Base-by-base conservation (phyloP, 2,888 invertebrate genomes). In the Drosophila subsilvestris region DNA sequence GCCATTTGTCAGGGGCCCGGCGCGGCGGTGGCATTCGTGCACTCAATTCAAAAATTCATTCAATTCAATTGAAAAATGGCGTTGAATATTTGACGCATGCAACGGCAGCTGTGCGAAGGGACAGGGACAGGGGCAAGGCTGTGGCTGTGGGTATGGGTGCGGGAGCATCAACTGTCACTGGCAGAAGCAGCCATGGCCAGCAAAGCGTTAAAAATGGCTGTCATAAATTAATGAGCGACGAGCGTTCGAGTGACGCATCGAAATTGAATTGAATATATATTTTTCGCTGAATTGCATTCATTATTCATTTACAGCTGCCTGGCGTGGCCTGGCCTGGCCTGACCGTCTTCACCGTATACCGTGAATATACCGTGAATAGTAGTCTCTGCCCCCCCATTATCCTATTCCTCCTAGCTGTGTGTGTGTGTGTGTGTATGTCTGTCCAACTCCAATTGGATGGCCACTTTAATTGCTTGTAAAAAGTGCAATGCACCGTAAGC, bases 201-300 rank as follows among this genome's bases (percentile, higher is more conserved):
- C 79, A 81, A 86, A 88, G 89, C 87, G 79, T 86, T 88, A 85
- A 84, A 89, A 88, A 88, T 87, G 76, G 78, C 82, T 82, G 80
- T 80, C 88, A 90, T 90, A 90, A 90, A 89, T 90, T 89, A 89
- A 89, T 86, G 87, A 88, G 88, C 71, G 86, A 75, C 62, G 63
- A 62, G 50, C 70, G 70, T 78, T 74, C 68, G 73, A 83, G 75
- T 87, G 80, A 76, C 79, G 74, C 76, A 79, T 79, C 76, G 73
- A 75, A 81, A 89, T 79, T 85, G 81, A 86, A 83, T 86, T 86
- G 89, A 85, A 83, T 66, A 66, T 65, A 65, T 66, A 66, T 66
- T 71, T 89, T 85, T 84, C 66, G 82, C 86, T 80, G 89, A 86
- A 87, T 89, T 86, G 88, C 86, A 86, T 82, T 83, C 89, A 89